phyloP scores from a whole-genome alignment of 2,797 vertebrate species.

The Rhinatrema bivittatum region DNA sequence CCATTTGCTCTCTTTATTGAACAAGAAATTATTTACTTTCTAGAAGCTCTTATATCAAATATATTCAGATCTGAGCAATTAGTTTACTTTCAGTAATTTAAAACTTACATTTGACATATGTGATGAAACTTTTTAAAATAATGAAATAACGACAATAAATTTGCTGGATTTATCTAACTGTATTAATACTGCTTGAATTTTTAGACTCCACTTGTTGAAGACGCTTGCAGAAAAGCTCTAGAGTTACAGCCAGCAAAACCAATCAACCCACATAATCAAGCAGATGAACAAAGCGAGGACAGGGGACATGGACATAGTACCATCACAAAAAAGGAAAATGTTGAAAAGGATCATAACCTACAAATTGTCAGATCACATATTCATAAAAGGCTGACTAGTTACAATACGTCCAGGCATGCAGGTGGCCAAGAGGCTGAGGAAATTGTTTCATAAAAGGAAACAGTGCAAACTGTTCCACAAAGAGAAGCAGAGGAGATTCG shows the following conservation, averaged over 20 bases:
- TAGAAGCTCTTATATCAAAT: too few species aligned
- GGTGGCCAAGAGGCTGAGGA: slow-evolving; percentile 21
- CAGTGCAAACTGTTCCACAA: slow-evolving; percentile 6
- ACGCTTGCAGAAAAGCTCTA: slow-evolving; percentile 29
- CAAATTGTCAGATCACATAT: rapidly evolving
- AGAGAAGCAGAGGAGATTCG: background rate
- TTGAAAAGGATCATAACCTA: background rate
- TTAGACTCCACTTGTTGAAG: slow-evolving; percentile 34
- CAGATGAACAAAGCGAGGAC: background rate
- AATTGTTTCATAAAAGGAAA: slow-evolving; percentile 9
- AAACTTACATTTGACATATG: too few species aligned
- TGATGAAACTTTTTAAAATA: too few species aligned
- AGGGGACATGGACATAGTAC: slow-evolving; percentile 8
- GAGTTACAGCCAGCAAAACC: background rate
- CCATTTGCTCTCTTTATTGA: too few species aligned
- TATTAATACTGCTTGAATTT: slow-evolving; percentile 12
- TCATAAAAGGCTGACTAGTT: background rate
- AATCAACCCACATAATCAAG: background rate
- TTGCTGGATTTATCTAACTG: too few species aligned
- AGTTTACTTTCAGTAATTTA: too few species aligned
- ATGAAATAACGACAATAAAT: too few species aligned
- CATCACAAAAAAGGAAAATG: slow-evolving; percentile 7
- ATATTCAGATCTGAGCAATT: too few species aligned
- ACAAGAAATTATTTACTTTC: too few species aligned
- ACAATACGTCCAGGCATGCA: slow-evolving; percentile 1